Evolutionary conservation across 2,797 vertebrate species (phyloP).

Genomic region (Sylvilagus floridanus): DNA sequence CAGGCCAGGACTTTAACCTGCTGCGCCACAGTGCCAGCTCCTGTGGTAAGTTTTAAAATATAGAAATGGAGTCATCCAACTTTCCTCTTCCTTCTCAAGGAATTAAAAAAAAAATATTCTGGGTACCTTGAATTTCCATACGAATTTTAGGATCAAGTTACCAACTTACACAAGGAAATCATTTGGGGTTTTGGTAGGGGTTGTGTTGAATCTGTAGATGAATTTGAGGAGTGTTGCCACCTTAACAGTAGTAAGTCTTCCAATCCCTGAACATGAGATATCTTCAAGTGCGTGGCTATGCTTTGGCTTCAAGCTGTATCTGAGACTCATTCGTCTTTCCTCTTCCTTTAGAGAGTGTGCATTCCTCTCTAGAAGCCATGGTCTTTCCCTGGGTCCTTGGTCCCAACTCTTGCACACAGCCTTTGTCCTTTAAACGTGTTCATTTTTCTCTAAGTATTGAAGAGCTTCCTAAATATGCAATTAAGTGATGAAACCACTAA

Average conservation of each 20-base stretch:
- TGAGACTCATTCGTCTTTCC: slow-evolving; percentile 11
- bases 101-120: neutral
- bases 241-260: slow-evolving; percentile 3
- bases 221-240: neutral
- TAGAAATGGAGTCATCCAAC: neutral
- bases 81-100: slow-evolving; percentile 21
- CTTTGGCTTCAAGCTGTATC: slow-evolving; percentile 1
- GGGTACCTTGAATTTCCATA: slow-evolving; percentile 4
- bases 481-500: slow-evolving; percentile 43
- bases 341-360: neutral
- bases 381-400: neutral
- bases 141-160: slow-evolving; percentile 49
- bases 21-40: no score
- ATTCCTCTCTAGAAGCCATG: neutral
- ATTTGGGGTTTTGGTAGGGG: neutral
- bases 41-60: neutral
- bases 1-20: no score
- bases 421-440: slow-evolving; percentile 4
- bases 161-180: slow-evolving; percentile 5
- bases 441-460: slow-evolving; percentile 40
- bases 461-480: slow-evolving; percentile 16
- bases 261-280: neutral
- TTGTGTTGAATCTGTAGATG: neutral
- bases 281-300: neutral
- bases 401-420: neutral